Conservation (phyloP, 2,888 invertebrate species). For the Muschampia plurimacula region DNA sequence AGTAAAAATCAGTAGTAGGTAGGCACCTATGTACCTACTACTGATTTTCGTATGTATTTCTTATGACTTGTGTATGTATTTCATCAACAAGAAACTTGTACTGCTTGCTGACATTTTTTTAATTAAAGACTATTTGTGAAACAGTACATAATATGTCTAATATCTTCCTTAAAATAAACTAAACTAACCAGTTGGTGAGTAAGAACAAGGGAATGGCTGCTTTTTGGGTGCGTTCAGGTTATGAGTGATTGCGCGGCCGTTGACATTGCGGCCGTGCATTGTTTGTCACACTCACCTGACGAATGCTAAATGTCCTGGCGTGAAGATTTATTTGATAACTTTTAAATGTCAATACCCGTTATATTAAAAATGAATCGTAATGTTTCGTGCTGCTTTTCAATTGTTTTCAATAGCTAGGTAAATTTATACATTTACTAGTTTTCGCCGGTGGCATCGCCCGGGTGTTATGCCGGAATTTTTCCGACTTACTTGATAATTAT, state of each 20-base stretch:
- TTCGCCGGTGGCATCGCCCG: too few species aligned
- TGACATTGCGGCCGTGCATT: slow-evolving; percentile 56
- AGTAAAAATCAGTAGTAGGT: too few species aligned
- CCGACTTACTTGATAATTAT: too few species aligned
- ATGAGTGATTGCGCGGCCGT: slow-evolving; percentile 56
- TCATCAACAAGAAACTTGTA: too few species aligned
- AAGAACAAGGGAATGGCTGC: slow-evolving; percentile 54
- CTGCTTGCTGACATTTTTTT: too few species aligned
- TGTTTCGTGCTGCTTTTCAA: background rate
- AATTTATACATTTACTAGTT: too few species aligned
- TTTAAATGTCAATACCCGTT: slow-evolving; percentile 34
- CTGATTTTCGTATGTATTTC: too few species aligned
- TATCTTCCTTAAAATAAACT: slow-evolving; percentile 36
- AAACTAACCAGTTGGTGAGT: slow-evolving; percentile 55
- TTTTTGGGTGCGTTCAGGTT: slow-evolving; percentile 56
- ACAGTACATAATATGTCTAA: background rate
- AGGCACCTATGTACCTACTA: too few species aligned
- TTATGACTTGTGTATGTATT: too few species aligned
- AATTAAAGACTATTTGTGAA: background rate
- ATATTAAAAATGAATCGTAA: slow-evolving; percentile 27
- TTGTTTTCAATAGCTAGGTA: background rate
- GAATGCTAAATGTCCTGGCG: slow-evolving; percentile 22
- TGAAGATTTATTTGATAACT: slow-evolving; percentile 30
- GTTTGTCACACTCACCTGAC: slow-evolving; percentile 37
- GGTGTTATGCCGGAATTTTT: too few species aligned